Evolutionary conservation across 2,797 vertebrate genomes (phyloP), one percentile per base, ranked within the genome.

Genomic region (Odontamblyopus lacepedii): DNA sequence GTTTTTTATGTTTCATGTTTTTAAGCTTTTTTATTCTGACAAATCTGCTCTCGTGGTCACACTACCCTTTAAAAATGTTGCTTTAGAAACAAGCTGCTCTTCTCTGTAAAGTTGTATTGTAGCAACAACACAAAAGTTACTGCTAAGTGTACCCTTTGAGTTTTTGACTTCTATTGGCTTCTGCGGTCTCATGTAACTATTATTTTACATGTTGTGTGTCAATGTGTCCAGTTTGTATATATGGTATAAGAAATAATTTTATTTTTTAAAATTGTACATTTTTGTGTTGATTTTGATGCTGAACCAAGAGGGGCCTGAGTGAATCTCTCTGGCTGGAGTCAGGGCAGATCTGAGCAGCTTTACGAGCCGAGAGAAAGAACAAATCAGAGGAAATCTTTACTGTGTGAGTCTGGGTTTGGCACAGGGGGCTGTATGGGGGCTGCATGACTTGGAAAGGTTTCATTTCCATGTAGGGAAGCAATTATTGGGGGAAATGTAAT

Each of bases 221-320:
- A 60, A 72, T 83, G 79, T 84, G 73, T 87, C 69, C 50, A 76
- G 80, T 90, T 71, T 93, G 91, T 93, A 92, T 75, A 91, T 87
- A 88, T 64, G 88, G 78, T 86, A 80, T 89, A 78, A 86, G 83
- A 77, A 83, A 87, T 74, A 76, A 75, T 91, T 63, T 92, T 92
- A 86, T 92, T 91, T 92, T 90, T 76, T 66, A 82, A 85, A 79
- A 57, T 70, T 87, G 83, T 86, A 84, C 29, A 82, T 82, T 67
- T 61, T 27, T 53, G 29, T 69, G 67, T 59, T 68, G 32, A 67
- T 30, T 66, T 73, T 67, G 71, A 82, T 76, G 71, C 81, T 68
- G 64, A 70, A 79, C 41, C 50, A 53, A 53, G 65, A 61, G 69
- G 53, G 77, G 75, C 77, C 63, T 64, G 70, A 18, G 72, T 75